Conservation (phyloP, 2,888 invertebrate species). For the Syrphus vitripennis region DNA sequence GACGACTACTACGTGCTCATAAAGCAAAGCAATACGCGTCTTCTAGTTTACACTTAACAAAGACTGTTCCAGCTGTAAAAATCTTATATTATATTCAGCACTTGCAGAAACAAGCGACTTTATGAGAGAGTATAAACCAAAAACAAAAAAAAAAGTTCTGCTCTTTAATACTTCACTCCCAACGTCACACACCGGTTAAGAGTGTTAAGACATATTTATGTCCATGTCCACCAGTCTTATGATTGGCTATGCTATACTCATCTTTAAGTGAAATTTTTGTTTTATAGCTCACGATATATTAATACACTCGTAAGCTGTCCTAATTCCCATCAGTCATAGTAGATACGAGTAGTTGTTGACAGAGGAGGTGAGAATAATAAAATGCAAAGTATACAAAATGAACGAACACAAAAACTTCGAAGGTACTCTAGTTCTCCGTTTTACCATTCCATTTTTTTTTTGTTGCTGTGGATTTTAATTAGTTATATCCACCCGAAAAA, state of each 20-base stretch:
- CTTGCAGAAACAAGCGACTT: slow-evolving; percentile 2
- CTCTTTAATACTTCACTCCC: slow-evolving; percentile 35
- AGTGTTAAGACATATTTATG: neutral
- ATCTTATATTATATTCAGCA: slow-evolving; percentile 27
- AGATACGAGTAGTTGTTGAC: too few species aligned
- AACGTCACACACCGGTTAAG: slow-evolving; percentile 25
- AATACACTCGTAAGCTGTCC: slow-evolving; percentile 17
- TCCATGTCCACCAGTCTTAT: slow-evolving; percentile 31
- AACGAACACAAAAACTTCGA: slow-evolving; percentile 38
- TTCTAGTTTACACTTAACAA: slow-evolving; percentile 12
- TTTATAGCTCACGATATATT: slow-evolving; percentile 6
- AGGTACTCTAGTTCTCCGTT: neutral
- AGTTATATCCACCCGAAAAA: slow-evolving; percentile 17
- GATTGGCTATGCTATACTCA: slow-evolving; percentile 12
- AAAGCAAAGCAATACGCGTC: neutral
- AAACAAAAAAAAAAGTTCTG: neutral
- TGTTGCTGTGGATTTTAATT: slow-evolving; percentile 55
- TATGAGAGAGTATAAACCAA: slow-evolving; percentile 28
- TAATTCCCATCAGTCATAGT: slow-evolving; percentile 3
- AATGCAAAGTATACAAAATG: slow-evolving; percentile 23
- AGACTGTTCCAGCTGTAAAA: slow-evolving; percentile 9
- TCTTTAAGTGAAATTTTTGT: slow-evolving; percentile 28
- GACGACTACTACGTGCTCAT: neutral
- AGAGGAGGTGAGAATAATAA: slow-evolving; percentile 46
- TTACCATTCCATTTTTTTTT: neutral